Evolutionary conservation across 2,113 vertebrate genomes (phyloP), one percentile per base, ranked within the genome.

Genomic region (Irena cyanogastra): DNA sequence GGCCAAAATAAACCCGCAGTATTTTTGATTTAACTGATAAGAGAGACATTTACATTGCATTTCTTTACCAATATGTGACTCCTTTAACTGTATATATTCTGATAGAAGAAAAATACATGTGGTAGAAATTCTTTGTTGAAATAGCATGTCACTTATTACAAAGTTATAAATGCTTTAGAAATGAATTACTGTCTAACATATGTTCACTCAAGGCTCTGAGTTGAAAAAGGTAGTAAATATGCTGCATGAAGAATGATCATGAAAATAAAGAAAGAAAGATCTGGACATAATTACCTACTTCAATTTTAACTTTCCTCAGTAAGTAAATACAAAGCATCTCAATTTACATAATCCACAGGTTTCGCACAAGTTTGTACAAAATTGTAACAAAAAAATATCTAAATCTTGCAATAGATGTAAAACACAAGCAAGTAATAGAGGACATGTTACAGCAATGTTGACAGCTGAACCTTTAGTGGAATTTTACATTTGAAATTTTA

Each of bases 401-500:
- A 59, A 84, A 79, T 26, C 22, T 41, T 19, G 21, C 35, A 90
- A 60, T 24, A 91, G 88, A 95, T 83, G 41, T 72, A 70, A 91
- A 93, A 91, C 93, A 71, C 33, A 87, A 78, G 33, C 35, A 75
- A 80, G 57, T 93, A 94, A 94, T 54, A 41, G 15, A 13, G 57
- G 74, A 89, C 84, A 87, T 94, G 77, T 87, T 94, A 59, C 68
- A 88, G 64, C 39, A 57, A 4, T 37, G 24, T 44, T 52, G 53
- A 91, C 18, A 68, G 81, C 91, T 94, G 78, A 96, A 95, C 81
- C 74, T 79, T 86, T 84, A 72, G 64, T 89, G 77, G 47, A 92
- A 95, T 96, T 95, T 87, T 95, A 66, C 71, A 57, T 96, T 94
- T 96, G 88, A 95, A 97, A 95, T 64, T 83, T 92, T 94, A 93